Conservation (phyloP, 2,888 invertebrate genomes). For the Standfussiana lucernea region DNA sequence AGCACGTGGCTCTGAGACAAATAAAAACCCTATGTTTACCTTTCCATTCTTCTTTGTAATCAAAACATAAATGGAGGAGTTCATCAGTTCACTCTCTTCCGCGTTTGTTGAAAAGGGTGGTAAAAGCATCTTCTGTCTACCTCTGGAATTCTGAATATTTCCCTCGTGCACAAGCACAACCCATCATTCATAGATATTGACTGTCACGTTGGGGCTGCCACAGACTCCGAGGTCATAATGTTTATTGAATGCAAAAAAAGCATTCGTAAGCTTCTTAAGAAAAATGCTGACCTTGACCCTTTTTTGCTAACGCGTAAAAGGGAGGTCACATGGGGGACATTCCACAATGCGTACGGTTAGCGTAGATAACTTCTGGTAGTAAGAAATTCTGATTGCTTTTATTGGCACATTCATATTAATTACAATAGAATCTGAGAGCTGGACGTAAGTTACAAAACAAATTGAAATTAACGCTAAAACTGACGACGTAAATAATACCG, state of each 20-base stretch:
- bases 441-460: conserved; percentile 2
- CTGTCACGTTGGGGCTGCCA: neutral
- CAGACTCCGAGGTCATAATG: neutral
- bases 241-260: neutral
- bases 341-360: neutral
- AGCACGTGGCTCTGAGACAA: neutral
- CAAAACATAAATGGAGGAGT: neutral
- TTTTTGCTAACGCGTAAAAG: neutral
- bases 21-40: neutral
- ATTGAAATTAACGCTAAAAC: conserved; percentile 53
- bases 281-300: neutral
- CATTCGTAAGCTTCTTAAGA: neutral
- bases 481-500: conserved; percentile 12
- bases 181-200: neutral
- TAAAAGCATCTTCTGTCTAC: neutral
- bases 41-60: neutral
- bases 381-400: neutral
- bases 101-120: neutral
- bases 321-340: neutral
- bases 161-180: too few relatives aligned
- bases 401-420: neutral
- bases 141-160: neutral
- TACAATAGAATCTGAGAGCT: neutral
- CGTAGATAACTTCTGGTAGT: neutral
- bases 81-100: neutral